phyloP scores from a whole-genome alignment of 2,888 invertebrate species.

The Rotaria socialis region DNA sequence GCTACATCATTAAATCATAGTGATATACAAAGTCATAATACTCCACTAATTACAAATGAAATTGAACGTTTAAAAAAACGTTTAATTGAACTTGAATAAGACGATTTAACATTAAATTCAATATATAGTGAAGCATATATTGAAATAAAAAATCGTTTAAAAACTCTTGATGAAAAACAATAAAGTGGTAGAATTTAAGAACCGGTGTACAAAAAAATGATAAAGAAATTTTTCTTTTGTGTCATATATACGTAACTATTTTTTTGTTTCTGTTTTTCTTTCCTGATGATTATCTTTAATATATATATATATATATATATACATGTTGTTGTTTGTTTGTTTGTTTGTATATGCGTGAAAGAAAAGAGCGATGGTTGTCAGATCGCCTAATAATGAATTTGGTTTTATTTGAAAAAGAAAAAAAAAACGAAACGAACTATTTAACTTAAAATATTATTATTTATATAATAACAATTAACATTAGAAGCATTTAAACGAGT shows the following conservation, averaged over 20 bases:
- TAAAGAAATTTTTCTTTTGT: not conserved
- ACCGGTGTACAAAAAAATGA: not conserved
- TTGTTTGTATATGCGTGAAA: not conserved
- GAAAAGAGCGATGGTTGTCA: not conserved
- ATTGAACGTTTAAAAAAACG: conserved; percentile 10
- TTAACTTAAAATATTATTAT: not conserved
- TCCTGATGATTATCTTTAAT: conserved; percentile 18
- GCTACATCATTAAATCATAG: not conserved
- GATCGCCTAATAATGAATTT: not conserved
- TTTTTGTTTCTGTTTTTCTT: not conserved
- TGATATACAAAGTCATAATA: not conserved
- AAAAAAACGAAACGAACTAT: not conserved
- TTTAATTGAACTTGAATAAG: conserved; percentile 8
- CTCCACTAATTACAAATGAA: not conserved
- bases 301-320: not conserved
- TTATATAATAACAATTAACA: not conserved
- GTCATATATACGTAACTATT: no score
- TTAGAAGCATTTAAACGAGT: not conserved
- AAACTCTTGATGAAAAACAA: not conserved
- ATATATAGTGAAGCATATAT: not conserved
- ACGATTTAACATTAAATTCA: not conserved
- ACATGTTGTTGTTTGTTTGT: not conserved
- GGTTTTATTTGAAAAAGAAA: not conserved
- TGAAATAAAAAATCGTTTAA: not conserved
- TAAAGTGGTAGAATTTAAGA: not conserved